A percentile compares a stretch with the other conserved stretches of the same genome.
These are phyloP conservation scores for Nylanderia fulva DNA, from an alignment of 1,140 invertebrate genomes.

Conservation along the genomic window DNA sequence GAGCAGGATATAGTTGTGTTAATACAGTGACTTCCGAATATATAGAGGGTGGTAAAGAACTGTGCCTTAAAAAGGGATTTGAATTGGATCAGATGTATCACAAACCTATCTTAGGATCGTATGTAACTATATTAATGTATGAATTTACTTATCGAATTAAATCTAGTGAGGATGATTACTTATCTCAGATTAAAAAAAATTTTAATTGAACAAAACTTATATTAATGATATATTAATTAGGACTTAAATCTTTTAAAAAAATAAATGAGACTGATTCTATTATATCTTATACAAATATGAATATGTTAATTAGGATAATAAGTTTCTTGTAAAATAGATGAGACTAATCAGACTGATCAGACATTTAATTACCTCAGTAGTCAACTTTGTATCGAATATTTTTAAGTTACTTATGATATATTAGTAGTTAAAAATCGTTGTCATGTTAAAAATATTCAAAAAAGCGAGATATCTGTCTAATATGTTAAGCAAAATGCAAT, in stretches of 20 bases:
- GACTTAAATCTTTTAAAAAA: background rate
- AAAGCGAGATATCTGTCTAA: no score
- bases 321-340: background rate
- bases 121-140: slow-evolving; percentile 85
- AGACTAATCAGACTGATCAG: slow-evolving; percentile 13
- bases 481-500: background rate
- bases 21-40: slow-evolving; percentile 86
- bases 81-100: slow-evolving; percentile 86
- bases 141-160: slow-evolving; percentile 83
- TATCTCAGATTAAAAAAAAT: background rate
- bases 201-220: no score
- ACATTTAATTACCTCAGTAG: no score
- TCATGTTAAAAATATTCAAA: no score
- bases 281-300: no score
- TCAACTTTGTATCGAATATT: no score
- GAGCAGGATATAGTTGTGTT: slow-evolving; percentile 84
- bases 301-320: background rate
- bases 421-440: no score
- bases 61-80: slow-evolving; percentile 87
- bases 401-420: no score
- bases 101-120: slow-evolving; percentile 83
- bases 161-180: slow-evolving; percentile 75
- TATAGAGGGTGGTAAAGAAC: slow-evolving; percentile 83
- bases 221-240: background rate
- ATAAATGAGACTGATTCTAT: background rate